A percentile compares a stretch with the other conserved stretches of the same genome.
Conservation (phyloP, 1,140 invertebrate genomes). For the Formica exsecta region DNA sequence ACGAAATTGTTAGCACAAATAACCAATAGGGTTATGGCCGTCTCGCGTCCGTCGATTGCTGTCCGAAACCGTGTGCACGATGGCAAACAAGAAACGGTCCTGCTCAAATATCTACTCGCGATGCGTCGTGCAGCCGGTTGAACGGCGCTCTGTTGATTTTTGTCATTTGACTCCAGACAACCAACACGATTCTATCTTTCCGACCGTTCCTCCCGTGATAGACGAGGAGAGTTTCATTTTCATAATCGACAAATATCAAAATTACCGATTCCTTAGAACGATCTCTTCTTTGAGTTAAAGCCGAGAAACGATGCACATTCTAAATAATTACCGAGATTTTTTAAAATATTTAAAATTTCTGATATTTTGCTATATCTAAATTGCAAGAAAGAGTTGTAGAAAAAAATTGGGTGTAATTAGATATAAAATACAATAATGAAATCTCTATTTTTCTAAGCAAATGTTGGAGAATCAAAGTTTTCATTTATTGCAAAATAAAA, state of each 20-base stretch:
- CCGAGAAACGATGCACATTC: neutral
- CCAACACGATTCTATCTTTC: conserved; percentile 32
- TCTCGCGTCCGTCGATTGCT: conserved; percentile 53
- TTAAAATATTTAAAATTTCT: neutral
- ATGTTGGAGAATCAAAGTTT: neutral
- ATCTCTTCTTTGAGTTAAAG: neutral
- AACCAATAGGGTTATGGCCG: conserved; percentile 65
- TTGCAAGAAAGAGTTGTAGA: neutral
- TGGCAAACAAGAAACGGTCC: conserved; percentile 78
- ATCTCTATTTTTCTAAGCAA: neutral
- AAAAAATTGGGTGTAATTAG: neutral
- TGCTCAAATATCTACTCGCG: conserved; percentile 77
- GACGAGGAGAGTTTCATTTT: conserved; percentile 30
- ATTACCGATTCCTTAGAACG: neutral
- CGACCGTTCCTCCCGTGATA: conserved; percentile 15
- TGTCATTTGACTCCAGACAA: conserved; percentile 80
- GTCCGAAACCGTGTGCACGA: conserved; percentile 64
- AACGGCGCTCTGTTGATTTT: conserved; percentile 84
- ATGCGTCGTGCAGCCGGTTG: conserved; percentile 67
- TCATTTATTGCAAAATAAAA: neutral
- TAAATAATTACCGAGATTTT: neutral
- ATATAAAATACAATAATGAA: neutral
- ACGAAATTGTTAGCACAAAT: conserved; percentile 76
- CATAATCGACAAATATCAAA: conserved; percentile 44
- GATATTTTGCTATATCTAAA: neutral